Conservation (phyloP, 1,140 invertebrate species). For the Diorhabda sublineata region DNA sequence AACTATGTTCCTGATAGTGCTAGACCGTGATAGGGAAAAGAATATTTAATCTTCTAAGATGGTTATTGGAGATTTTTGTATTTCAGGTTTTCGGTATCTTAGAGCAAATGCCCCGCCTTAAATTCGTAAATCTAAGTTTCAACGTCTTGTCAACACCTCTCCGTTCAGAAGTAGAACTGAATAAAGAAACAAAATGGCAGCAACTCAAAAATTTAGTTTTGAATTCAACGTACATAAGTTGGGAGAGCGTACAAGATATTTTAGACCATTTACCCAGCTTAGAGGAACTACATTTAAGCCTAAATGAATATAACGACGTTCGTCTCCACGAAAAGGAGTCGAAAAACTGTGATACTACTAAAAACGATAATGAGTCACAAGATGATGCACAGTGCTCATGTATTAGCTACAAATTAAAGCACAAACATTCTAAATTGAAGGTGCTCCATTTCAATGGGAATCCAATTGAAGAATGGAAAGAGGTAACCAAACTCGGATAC, state of each 20-base stretch:
- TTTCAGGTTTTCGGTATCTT: slow-evolving; percentile 77
- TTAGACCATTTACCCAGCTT: slow-evolving; percentile 71
- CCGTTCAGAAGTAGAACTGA: slow-evolving; percentile 41
- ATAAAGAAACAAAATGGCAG: slow-evolving; percentile 49
- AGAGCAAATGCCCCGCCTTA: slow-evolving; percentile 78
- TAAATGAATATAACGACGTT: slow-evolving; percentile 79
- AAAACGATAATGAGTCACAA: slow-evolving; percentile 16
- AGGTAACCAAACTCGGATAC: slow-evolving; percentile 77
- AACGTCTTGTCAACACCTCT: slow-evolving; percentile 71
- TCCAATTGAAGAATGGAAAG: slow-evolving; percentile 73
- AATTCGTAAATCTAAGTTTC: slow-evolving; percentile 88
- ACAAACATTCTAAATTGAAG: slow-evolving; percentile 61
- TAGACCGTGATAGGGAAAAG: too few species aligned
- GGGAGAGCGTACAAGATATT: slow-evolving; percentile 74
- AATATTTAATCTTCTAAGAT: too few species aligned
- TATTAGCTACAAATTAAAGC: slow-evolving; percentile 43
- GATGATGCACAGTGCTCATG: slow-evolving; percentile 28
- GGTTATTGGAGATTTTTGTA: not conserved
- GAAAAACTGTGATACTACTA: slow-evolving; percentile 29
- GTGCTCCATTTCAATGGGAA: slow-evolving; percentile 81
- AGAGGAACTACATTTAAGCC: slow-evolving; percentile 84
- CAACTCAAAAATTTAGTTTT: slow-evolving; percentile 74
- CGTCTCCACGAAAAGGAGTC: slow-evolving; percentile 44
- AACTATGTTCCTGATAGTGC: too few species aligned
- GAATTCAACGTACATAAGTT: slow-evolving; percentile 80